These are phyloP conservation scores for Sciurus vulgaris DNA, from an alignment of 2,797 vertebrate genomes.

Conservation along the genomic window DNA sequence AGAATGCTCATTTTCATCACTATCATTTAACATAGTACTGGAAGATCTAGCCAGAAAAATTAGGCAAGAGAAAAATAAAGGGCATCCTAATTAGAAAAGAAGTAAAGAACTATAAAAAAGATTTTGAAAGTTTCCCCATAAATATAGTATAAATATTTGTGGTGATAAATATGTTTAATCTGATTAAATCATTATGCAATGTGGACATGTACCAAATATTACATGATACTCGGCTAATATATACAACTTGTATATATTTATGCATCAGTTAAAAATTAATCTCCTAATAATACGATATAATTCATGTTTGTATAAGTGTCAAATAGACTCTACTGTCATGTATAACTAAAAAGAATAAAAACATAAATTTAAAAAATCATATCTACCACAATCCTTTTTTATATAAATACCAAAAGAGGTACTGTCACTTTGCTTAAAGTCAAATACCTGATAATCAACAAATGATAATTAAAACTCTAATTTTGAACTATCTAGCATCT, in stretches of 20 bases:
- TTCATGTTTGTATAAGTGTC: background rate
- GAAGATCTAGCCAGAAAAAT: background rate
- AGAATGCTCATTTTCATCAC: background rate
- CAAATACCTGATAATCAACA: slow-evolving; percentile 33
- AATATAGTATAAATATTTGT: background rate
- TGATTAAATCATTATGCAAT: background rate
- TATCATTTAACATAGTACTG: background rate
- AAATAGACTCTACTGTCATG: too few species aligned
- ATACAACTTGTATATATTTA: background rate
- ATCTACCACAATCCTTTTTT: background rate
- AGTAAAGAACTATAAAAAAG: background rate
- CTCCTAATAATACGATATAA: too few species aligned
- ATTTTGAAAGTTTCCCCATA: background rate
- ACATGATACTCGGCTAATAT: background rate
- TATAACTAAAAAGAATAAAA: too few species aligned
- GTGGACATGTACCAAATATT: background rate
- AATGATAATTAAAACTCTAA: background rate
- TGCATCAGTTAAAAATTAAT: background rate
- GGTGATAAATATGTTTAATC: too few species aligned
- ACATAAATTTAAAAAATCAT: background rate
- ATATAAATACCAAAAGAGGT: slow-evolving; percentile 19
- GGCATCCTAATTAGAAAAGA: background rate
- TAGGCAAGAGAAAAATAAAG: background rate
- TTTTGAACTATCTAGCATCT: background rate
- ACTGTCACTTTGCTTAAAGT: slow-evolving; percentile 30